Evolutionary conservation across 2,797 vertebrate species (phyloP).

Genomic region (Helicolenus hilgendorfi): DNA sequence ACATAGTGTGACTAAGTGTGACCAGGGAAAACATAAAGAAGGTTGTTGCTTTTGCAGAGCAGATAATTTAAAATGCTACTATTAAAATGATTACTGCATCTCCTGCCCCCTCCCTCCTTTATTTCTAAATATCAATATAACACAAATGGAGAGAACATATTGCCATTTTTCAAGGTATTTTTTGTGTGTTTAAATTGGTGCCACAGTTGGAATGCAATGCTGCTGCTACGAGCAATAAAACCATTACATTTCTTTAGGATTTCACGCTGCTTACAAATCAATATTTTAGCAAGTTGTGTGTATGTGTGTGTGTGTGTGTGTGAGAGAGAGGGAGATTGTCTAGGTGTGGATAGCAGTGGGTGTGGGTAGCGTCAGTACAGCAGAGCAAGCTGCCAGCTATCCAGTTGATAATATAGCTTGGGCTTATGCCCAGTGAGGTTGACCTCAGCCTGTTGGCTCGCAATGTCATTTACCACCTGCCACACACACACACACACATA

Average conservation of each 20-base stretch:
- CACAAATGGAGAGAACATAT: slow-evolving; percentile 8
- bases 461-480: slow-evolving; percentile 86
- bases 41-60: not conserved
- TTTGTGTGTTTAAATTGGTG: slow-evolving; percentile 29
- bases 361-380: slow-evolving; percentile 68
- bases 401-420: slow-evolving; percentile 84
- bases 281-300: slow-evolving; percentile 51
- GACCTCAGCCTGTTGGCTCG: slow-evolving; percentile 84
- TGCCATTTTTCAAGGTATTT: slow-evolving; percentile 4
- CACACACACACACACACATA: slow-evolving; percentile 46
- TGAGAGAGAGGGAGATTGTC: not conserved
- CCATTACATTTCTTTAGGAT: slow-evolving; percentile 55
- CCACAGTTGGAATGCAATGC: not conserved
- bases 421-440: slow-evolving; percentile 76
- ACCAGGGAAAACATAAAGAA: not conserved
- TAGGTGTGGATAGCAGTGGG: slow-evolving; percentile 42
- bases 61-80: slow-evolving; percentile 11
- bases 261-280: slow-evolving; percentile 61
- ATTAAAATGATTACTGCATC: slow-evolving; percentile 9
- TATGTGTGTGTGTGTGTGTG: not conserved
- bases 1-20: not conserved
- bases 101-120: not conserved
- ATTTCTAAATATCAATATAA: slow-evolving; percentile 22
- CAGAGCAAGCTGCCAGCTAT: slow-evolving; percentile 69
- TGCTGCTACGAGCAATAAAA: slow-evolving; percentile 39